phyloP scores from a whole-genome alignment of 2,113 vertebrate genomes.

The Phalacrocorax brasilianus region DNA sequence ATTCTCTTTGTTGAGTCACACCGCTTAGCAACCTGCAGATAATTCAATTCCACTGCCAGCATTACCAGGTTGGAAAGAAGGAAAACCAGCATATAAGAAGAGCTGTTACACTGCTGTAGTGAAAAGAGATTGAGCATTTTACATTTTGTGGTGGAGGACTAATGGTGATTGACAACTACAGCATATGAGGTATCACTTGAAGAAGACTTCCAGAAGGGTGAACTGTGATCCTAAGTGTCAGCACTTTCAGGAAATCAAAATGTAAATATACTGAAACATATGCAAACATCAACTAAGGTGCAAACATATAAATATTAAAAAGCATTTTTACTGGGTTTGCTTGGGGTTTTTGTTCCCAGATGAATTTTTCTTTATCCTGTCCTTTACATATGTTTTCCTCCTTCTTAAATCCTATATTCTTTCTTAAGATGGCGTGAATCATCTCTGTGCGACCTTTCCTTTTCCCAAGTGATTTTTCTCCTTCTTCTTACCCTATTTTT shows the following conservation, averaged over 20 bases:
- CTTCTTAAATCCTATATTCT: background rate
- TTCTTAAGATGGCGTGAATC: background rate
- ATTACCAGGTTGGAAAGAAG: background rate
- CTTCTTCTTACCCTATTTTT: background rate
- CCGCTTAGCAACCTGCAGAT: accelerated
- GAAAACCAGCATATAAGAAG: background rate
- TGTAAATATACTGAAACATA: background rate
- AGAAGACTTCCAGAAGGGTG: background rate
- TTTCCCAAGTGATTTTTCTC: background rate
- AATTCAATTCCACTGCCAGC: background rate
- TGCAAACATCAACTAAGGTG: background rate
- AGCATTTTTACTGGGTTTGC: background rate
- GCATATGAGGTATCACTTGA: background rate
- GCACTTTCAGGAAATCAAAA: background rate
- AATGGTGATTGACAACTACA: background rate
- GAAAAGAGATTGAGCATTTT: background rate
- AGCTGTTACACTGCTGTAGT: accelerated
- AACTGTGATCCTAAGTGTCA: background rate
- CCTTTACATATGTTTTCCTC: accelerated
- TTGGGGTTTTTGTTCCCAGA: accelerated
- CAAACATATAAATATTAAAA: background rate
- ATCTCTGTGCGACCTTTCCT: background rate
- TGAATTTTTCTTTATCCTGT: background rate
- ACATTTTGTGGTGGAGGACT: background rate
- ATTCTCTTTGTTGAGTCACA: background rate